A percentile compares a stretch with the other conserved stretches of the same genome.
Evolutionary conservation across 2,113 vertebrate genomes (phyloP).

Genomic region (Egretta garzetta): DNA sequence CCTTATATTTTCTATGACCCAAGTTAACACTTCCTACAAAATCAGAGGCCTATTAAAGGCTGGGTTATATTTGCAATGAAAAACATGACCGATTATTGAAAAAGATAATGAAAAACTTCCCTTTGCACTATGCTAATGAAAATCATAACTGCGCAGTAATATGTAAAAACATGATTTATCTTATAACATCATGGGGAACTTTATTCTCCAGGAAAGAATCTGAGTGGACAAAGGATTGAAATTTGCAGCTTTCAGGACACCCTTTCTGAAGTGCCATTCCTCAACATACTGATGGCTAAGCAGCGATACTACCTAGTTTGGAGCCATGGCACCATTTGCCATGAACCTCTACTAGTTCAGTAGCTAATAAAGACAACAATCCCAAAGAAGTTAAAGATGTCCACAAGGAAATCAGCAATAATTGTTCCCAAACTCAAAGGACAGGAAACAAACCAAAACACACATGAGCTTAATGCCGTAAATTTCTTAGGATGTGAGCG

Average conservation of each 20-base stretch:
- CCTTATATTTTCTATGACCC: not conserved
- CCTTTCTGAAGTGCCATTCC: not conserved
- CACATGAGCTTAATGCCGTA: rapidly evolving
- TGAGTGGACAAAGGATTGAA: not conserved
- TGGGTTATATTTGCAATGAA: not conserved
- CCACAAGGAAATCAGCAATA: not conserved
- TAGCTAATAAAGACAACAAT: not conserved
- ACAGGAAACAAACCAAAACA: not conserved
- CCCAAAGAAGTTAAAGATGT: not conserved
- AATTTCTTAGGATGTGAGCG: not conserved
- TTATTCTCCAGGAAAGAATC: not conserved
- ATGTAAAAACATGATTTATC: not conserved
- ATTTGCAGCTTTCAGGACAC: not conserved
- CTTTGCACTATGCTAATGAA: not conserved
- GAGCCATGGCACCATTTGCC: not conserved
- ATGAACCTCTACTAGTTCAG: not conserved
- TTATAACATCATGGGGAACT: not conserved
- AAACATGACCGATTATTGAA: not conserved
- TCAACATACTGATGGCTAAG: not conserved
- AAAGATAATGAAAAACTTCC: not conserved
- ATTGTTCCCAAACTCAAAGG: not conserved
- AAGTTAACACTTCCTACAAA: not conserved
- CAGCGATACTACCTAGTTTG: rapidly evolving
- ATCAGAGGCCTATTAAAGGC: not conserved
- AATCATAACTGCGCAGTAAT: not conserved